phyloP scores from a whole-genome alignment of 64 coral and sea anemone genomes.

The Stichodactyla mertensii region DNA sequence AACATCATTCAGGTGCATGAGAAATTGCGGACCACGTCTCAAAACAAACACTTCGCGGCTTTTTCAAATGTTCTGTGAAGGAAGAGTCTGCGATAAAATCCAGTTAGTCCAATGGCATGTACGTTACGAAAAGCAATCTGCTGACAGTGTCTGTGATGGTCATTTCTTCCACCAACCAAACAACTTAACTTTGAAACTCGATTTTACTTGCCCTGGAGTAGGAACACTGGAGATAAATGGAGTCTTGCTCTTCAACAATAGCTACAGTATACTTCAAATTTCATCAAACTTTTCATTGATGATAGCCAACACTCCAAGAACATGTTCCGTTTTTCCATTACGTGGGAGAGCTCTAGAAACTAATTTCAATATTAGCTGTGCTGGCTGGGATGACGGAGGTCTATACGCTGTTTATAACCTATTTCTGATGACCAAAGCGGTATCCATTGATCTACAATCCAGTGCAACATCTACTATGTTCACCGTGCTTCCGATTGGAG shows the following conservation, averaged over 20 bases:
- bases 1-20: neutral
- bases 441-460: slow-evolving; percentile 7
- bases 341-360: slow-evolving; percentile 29
- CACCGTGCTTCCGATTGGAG: slow-evolving; percentile 19
- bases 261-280: neutral
- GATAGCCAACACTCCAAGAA: neutral
- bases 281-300: neutral
- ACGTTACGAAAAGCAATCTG: neutral
- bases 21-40: neutral
- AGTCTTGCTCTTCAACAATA: neutral
- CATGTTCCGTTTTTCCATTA: slow-evolving; percentile 15
- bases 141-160: neutral
- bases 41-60: neutral
- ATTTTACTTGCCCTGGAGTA: slow-evolving; percentile 2
- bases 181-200: neutral
- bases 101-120: neutral
- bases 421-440: slow-evolving; percentile 14
- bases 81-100: neutral
- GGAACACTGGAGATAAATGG: neutral
- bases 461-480: neutral
- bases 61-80: slow-evolving; percentile 12
- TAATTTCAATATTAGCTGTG: slow-evolving; percentile 28
- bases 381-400: slow-evolving; percentile 38
- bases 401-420: neutral
- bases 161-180: neutral